Base-by-base conservation (phyloP, 2,888 invertebrate genomes). In the Lordiphosa fenestrarum region DNA sequence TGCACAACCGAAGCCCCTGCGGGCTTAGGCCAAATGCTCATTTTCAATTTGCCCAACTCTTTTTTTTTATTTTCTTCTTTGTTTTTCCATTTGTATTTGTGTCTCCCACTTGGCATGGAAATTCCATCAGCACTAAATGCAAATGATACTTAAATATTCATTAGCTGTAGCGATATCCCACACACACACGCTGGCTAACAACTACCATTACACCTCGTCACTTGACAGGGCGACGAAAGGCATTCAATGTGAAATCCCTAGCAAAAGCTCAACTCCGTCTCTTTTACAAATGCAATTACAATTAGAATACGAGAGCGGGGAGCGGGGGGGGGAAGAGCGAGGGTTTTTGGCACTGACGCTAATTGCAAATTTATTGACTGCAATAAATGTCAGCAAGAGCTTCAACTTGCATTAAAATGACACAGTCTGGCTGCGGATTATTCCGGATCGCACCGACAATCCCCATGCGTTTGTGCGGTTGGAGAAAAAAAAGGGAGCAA, bases 291-390 rank as follows among this genome's bases (percentile, higher is more conserved):
- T 64, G 64, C 63, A 63, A 63, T 64, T 62, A 64, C 63, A 64
- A 63, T 62, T 64, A 63, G 56, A 63, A 57, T 50, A 47, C 48
- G 2, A 39, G 15, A 33, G 36, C 4, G 13, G n/a, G 12, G 6
- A 6, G 19, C 4, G 12, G 10, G 23, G 0, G 4, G 7, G 30
- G 5, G 12, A 12, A 10, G 21, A 33, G 36, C 41, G 15, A 39
- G 10, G 35, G 53, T 40, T 57, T 23, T 49, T 39, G 49, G 23
- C 40, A 46, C 46, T 63, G 15, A 68, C 51, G 60, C 63, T 74
- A 69, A 78, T 81, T 78, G 74, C 52, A 67, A 77, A 74, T 78
- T 78, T 78, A 78, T 78, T 70, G 70, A 71, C 69, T 69, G 74
- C 72, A 81, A 81, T 78, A 81, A 81, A 81, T 69, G 74, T 81